Base-by-base conservation (phyloP, 2,888 invertebrate species). In the Epicampocera succincta region DNA sequence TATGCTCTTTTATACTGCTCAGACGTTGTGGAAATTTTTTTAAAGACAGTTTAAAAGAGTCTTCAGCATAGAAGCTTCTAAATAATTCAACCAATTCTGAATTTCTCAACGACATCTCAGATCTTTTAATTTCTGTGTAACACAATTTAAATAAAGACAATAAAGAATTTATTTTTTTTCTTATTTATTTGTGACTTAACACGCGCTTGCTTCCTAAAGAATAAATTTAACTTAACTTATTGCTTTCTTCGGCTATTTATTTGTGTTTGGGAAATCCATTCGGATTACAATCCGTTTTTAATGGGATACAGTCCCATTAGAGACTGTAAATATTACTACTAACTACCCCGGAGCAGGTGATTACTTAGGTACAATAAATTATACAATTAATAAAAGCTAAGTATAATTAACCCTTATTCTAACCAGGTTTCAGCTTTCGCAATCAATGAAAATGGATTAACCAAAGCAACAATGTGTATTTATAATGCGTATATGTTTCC, bases 371-470 rank as follows among this genome's bases (percentile, higher is more conserved):
- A 42, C n/a, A 42, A 13, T 42, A 11, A 42, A 42, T 42, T n/a
- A 42, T 42, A 42, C 42, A 13, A 42, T 29, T 4, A 46, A 46
- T 46, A 46, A n/a, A n/a, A n/a, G n/a, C n/a, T n/a, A n/a, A n/a
- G n/a, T n/a, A n/a, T n/a, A n/a, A n/a, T n/a, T n/a, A n/a, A n/a
- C n/a, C n/a, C n/a, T n/a, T 46, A 46, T 46, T 46, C 15, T 11
- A 46, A 46, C 9, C 46, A 42, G 46, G 46, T 48, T 4, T 17
- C 46, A 17, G 17, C 46, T 48, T 48, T 19, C 46, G 46, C 17
- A 48, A 48, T 48, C 46, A 48, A 19, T 15, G 46, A 48, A n/a
- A n/a, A n/a, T n/a, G n/a, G 46, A 48, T 13, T 44, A 44, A 33
- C 33, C 44, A 44, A 44, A 4, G n/a, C n/a, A 44, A n/a, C n/a